A percentile compares a stretch with the other conserved stretches of the same genome.
Evolutionary conservation across 2,888 invertebrate genomes (phyloP).

Genomic region (Noctua fimbriata): DNA sequence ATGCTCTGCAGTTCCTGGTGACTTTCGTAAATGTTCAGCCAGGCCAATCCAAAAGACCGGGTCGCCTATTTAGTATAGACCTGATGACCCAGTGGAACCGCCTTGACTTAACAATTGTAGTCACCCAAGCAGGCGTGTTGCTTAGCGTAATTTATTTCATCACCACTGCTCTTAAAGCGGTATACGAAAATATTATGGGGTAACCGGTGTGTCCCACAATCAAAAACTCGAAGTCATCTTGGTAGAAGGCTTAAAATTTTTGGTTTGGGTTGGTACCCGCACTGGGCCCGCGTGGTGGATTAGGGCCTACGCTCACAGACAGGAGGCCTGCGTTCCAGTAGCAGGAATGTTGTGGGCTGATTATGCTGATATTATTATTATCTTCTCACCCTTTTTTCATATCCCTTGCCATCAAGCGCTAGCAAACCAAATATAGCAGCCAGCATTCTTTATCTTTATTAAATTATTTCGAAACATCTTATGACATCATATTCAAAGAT

Average conservation of each 20-base stretch:
- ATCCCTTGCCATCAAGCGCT: neutral
- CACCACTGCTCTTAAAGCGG: too few species aligned
- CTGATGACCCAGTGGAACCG: neutral
- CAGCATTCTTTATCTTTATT: neutral
- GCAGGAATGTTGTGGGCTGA: neutral
- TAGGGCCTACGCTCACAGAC: neutral
- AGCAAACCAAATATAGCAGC: neutral
- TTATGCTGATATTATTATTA: neutral
- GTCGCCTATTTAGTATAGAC: neutral
- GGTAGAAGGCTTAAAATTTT: neutral
- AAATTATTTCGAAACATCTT: constrained; percentile 23
- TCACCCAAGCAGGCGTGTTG: neutral
- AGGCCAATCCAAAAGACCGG: neutral
- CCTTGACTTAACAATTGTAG: neutral
- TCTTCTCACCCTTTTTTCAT: neutral
- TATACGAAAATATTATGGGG: too few species aligned
- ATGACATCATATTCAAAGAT: constrained; percentile 44
- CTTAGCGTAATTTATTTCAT: neutral
- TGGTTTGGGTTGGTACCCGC: neutral
- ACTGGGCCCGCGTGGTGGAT: neutral
- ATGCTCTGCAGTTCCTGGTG: neutral
- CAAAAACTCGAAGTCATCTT: neutral
- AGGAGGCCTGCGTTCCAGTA: neutral
- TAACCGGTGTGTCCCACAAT: neutral
- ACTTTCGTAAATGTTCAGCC: neutral